These are phyloP conservation scores for Melanotaenia boesemani DNA, from an alignment of 2,797 vertebrate species.

Conservation along the genomic window DNA sequence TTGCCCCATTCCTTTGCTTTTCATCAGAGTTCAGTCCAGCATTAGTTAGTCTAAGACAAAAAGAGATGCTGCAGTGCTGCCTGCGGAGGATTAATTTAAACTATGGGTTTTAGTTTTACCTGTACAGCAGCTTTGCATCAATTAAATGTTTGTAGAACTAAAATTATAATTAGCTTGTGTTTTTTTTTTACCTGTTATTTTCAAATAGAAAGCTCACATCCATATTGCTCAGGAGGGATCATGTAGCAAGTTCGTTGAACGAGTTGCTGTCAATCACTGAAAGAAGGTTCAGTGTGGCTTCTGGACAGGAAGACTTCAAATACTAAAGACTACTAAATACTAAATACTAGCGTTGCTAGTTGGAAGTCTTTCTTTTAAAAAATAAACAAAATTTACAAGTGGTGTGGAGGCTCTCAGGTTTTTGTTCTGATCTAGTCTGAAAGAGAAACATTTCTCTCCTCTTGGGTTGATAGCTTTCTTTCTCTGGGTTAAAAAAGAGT, in stretches of 20 bases:
- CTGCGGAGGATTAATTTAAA: conserved; percentile 54
- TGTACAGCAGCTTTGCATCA: conserved; percentile 37
- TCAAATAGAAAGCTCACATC: conserved; percentile 17
- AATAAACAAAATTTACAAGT: conserved; percentile 42
- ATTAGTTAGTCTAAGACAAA: conserved; percentile 13
- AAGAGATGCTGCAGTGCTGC: conserved; percentile 20
- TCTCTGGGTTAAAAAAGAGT: conserved; percentile 54
- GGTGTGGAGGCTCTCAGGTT: conserved; percentile 37
- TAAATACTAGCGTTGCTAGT: conserved; percentile 6
- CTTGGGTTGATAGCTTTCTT: conserved; percentile 61
- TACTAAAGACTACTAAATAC: conserved; percentile 52
- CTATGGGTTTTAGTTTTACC: conserved; percentile 17
- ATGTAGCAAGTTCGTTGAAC: conserved; percentile 9
- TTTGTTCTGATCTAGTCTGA: conserved; percentile 46
- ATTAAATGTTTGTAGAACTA: conserved; percentile 50
- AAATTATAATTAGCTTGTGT: conserved; percentile 56
- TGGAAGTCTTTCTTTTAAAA: conserved; percentile 54
- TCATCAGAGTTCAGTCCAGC: background rate
- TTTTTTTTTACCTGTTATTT: conserved; percentile 12
- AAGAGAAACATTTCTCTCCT: conserved; percentile 56
- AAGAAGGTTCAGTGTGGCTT: conserved; percentile 52
- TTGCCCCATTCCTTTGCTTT: background rate
- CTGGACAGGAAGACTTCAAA: conserved; percentile 51
- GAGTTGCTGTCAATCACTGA: conserved; percentile 51
- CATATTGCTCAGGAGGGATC: conserved; percentile 31